These are phyloP conservation scores for Rousettus leschenaultii DNA, from an alignment of 2,113 vertebrate genomes.

Conservation along the genomic window DNA sequence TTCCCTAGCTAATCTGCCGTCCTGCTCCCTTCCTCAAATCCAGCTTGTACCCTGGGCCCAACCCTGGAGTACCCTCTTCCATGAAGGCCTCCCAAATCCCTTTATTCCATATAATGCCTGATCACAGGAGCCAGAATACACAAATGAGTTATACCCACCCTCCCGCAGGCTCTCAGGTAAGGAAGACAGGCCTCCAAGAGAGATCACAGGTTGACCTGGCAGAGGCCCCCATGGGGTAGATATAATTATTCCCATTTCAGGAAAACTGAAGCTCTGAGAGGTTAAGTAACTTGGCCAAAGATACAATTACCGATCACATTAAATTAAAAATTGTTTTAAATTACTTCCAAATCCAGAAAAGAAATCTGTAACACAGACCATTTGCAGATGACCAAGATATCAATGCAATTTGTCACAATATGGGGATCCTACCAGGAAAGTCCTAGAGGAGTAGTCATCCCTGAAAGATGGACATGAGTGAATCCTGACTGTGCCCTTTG, in stretches of 20 bases:
- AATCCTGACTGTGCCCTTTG: background rate
- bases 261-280: background rate
- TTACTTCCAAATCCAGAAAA: slow-evolving; percentile 22
- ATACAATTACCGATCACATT: background rate
- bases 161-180: background rate
- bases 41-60: background rate
- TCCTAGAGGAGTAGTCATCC: background rate
- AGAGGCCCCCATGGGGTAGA: background rate
- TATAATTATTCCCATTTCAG: background rate
- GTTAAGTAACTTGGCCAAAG: background rate
- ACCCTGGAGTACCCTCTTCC: background rate
- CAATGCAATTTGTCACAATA: background rate
- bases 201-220: background rate
- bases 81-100: background rate
- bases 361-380: background rate
- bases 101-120: background rate
- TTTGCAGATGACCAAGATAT: background rate
- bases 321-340: background rate
- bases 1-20: background rate
- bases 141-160: no score
- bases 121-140: background rate
- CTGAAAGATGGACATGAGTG: background rate
- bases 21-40: background rate
- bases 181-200: background rate
- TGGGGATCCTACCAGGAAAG: background rate